Base-by-base conservation (phyloP, 2,888 invertebrate species). In the Lepidochitona cinerea region DNA sequence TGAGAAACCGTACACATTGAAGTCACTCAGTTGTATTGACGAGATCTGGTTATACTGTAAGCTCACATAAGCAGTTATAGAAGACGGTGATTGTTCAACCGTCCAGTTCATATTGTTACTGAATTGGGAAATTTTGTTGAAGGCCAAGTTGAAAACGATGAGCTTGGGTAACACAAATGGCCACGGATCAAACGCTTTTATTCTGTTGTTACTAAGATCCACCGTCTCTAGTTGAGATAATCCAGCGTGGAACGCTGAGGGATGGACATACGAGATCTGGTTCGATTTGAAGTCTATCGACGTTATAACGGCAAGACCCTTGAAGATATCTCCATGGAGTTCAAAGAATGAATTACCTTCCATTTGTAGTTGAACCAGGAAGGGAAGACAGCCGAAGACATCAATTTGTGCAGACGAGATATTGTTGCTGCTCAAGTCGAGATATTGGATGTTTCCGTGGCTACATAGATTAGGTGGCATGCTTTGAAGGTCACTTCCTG, bases 31-130 rank as follows among this genome's bases (percentile, higher is more conserved):
- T 18, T 14, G 12, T 9, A 66, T 14, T 32, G 35, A 36, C 12
- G 66, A 23, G 18, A 66, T 23, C n/a, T 66, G 66, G 12, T 66
- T 66, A 2, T 35, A 1, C 37, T 66, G 66, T 14, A 66, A n/a
- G 3, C 66, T 37, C 14, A 66, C 37, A 9, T 66, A 66, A n/a
- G 66, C 66, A 18, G 18, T 6, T 9, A 66, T 29, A 2, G 37
- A 35, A 7, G 66, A 37, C 14, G 66, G 37, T 3, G 66, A 66
- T 23, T 36, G 18, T 36, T 35, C 14, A 18, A 66, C 37, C 37
- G 35, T 66, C 66, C 66, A 66, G 26, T 35, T 35, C 66, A 66
- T 66, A 14, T n/a, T 66, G 66, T 66, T 66, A 9, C 23, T 37
- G 37, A 66, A 66, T 12, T n/a, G 23, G 36, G 33, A 5, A 14